Conservation (phyloP, 2,113 vertebrate genomes). For the Campylomormyrus numenius region DNA sequence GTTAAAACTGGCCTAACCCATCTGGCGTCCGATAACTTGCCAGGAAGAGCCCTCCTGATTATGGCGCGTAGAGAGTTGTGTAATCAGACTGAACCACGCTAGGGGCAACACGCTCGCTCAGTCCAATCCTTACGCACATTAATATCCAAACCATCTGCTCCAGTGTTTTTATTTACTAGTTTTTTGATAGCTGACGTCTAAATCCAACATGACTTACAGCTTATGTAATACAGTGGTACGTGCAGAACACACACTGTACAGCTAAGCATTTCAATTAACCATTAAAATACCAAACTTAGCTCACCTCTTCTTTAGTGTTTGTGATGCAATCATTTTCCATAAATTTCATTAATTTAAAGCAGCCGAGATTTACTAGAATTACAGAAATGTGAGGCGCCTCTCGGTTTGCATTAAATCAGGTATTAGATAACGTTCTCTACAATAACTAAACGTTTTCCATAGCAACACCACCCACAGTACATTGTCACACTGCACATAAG, state of each 20-base stretch:
- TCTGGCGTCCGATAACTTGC: not conserved
- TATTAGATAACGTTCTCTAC: not conserved
- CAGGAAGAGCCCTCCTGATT: not conserved
- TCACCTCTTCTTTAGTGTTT: no score
- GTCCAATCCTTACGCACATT: not conserved
- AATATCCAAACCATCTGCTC: not conserved
- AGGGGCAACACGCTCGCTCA: not conserved
- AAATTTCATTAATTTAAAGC: not conserved
- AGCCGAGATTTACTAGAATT: not conserved
- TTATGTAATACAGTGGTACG: not conserved
- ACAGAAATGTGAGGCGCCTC: not conserved
- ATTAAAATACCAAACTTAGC: not conserved
- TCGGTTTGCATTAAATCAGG: not conserved
- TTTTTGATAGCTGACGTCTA: not conserved
- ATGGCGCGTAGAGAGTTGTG: not conserved
- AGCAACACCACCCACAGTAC: not conserved
- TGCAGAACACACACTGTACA: not conserved
- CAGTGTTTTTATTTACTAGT: not conserved
- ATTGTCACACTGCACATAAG: not conserved
- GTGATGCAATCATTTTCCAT: not conserved
- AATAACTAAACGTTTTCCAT: not conserved
- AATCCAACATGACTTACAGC: not conserved
- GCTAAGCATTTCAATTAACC: not conserved
- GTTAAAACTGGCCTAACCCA: not conserved
- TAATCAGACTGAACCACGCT: not conserved